These are phyloP conservation scores for Acleris literana DNA, from an alignment of 2,888 invertebrate genomes.

Conservation along the genomic window DNA sequence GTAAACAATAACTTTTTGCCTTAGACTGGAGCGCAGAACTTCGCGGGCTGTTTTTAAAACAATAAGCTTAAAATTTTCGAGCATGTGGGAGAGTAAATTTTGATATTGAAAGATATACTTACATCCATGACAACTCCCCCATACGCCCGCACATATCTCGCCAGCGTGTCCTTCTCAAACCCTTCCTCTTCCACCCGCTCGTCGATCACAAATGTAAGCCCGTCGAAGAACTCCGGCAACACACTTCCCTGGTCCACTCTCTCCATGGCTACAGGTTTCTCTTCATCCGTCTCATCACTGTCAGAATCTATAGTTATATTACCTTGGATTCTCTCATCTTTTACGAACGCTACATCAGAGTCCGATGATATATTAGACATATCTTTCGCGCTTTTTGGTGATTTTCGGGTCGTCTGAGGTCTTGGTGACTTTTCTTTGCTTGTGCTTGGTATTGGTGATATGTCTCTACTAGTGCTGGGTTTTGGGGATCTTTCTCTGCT, in stretches of 20 bases:
- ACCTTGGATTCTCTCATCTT: slow-evolving; percentile 35
- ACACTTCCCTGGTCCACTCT: slow-evolving; percentile 19
- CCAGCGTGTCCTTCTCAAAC: slow-evolving; percentile 56
- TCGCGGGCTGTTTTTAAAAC: no score
- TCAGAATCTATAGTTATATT: slow-evolving; percentile 22
- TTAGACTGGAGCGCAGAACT: no score
- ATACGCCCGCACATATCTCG: slow-evolving; percentile 85
- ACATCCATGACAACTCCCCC: slow-evolving; percentile 78
- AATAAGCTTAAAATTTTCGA: no score
- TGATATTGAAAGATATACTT: slow-evolving; percentile 11
- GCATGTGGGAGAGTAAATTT: no score
- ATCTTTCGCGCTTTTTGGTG: slow-evolving; percentile 7
- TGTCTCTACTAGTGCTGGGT: slow-evolving; percentile 9
- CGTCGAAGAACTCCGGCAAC: slow-evolving; percentile 77
- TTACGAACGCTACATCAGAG: slow-evolving; percentile 33
- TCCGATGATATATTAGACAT: slow-evolving; percentile 20
- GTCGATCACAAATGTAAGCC: slow-evolving; percentile 72
- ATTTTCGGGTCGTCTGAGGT: slow-evolving; percentile 2
- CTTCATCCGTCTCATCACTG: slow-evolving; percentile 25
- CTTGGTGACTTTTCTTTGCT: slow-evolving; percentile 17
- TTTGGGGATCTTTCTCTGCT: slow-evolving; percentile 17
- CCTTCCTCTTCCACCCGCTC: slow-evolving; percentile 49
- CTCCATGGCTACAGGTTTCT: slow-evolving; percentile 15
- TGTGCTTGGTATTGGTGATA: background rate
- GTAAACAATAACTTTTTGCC: no score